Percentiles rank a stretch among this genome's conserved stretches.
Evolutionary conservation across 2,797 vertebrate species (phyloP).

Genomic region (Siniperca obscura): DNA sequence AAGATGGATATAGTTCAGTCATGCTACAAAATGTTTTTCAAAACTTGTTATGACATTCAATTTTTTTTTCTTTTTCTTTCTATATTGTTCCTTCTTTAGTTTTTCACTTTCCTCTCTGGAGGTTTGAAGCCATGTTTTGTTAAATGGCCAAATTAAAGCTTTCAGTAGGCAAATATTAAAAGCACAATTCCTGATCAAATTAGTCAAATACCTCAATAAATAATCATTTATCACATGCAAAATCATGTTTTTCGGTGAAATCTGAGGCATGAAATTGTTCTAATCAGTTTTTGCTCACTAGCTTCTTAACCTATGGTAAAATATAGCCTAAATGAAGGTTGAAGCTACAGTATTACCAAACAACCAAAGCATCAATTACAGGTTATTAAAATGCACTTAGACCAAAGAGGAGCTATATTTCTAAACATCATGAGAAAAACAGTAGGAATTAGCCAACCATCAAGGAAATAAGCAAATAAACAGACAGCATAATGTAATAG

Average conservation of each 20-base stretch:
- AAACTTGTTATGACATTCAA: background rate
- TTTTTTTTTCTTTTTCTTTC: background rate
- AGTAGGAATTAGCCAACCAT: constrained; percentile 62
- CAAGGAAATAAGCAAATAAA: constrained; percentile 72
- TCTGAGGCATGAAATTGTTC: constrained; percentile 50
- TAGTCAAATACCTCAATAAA: constrained; percentile 22
- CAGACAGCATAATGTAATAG: constrained; percentile 74
- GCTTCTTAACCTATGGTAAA: constrained; percentile 48
- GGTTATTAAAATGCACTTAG: constrained; percentile 55
- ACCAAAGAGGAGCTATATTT: constrained; percentile 43
- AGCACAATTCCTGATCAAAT: constrained; percentile 40
- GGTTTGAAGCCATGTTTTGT: background rate
- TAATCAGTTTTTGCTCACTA: constrained; percentile 34
- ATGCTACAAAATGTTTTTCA: constrained; percentile 5
- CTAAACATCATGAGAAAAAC: constrained; percentile 46
- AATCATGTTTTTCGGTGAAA: constrained; percentile 19
- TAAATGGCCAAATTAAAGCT: constrained; percentile 11
- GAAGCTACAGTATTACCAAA: constrained; percentile 13
- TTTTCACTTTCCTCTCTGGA: background rate
- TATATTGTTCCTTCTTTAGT: background rate
- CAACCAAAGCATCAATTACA: constrained; percentile 54
- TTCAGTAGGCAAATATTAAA: constrained; percentile 20
- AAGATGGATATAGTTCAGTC: constrained; percentile 46
- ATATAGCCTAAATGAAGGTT: constrained; percentile 34
- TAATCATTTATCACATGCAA: constrained; percentile 19